Evolutionary conservation across 1,140 invertebrate genomes (phyloP).

Genomic region (Littorina saxatilis): DNA sequence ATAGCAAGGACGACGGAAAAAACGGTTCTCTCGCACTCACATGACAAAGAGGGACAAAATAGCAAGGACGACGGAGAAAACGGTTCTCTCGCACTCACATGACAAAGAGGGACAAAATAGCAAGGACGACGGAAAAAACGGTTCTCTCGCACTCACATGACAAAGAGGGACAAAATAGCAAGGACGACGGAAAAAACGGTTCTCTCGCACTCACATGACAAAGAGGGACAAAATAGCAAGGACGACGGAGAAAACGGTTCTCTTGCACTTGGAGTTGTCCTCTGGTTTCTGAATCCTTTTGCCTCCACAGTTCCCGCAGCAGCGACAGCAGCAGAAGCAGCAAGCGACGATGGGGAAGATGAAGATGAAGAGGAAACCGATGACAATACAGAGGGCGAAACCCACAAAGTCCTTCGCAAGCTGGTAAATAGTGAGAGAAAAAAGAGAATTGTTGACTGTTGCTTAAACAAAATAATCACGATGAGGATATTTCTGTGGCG

Average conservation of each 20-base stretch:
- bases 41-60: too few species aligned
- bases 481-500: too few species aligned
- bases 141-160: too few species aligned
- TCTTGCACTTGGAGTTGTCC: slow-evolving; percentile 77
- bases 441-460: too few species aligned
- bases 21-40: too few species aligned
- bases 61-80: too few species aligned
- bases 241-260: slow-evolving; percentile 83
- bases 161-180: too few species aligned
- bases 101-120: too few species aligned
- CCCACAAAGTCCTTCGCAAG: slow-evolving; percentile 62
- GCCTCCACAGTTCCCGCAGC: slow-evolving; percentile 83
- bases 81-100: too few species aligned
- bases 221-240: slow-evolving; percentile 83
- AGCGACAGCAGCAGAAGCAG: slow-evolving; percentile 89
- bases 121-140: too few species aligned
- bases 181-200: not conserved
- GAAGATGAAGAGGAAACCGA: slow-evolving; percentile 80
- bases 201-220: slow-evolving; percentile 82
- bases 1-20: too few species aligned
- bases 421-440: slow-evolving; percentile 34
- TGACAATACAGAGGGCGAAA: slow-evolving; percentile 77
- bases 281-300: slow-evolving; percentile 77
- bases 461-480: too few species aligned
- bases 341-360: slow-evolving; percentile 82